A percentile compares a stretch with the other conserved stretches of the same genome.
Conservation (phyloP, 2,888 invertebrate genomes). For the Protodeltote pygarga region DNA sequence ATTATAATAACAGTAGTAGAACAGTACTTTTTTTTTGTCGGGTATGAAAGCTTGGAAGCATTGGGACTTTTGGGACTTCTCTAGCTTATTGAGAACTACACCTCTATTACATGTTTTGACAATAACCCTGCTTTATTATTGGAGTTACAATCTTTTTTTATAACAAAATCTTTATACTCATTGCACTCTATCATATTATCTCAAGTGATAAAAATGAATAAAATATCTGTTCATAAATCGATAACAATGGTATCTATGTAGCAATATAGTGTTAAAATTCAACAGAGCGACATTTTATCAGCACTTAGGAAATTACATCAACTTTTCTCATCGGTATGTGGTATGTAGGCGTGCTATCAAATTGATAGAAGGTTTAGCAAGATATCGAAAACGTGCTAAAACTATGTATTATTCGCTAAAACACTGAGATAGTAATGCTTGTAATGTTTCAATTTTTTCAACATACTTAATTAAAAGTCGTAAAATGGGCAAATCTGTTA, state of each 20-base stretch:
- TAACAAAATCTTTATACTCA: not conserved
- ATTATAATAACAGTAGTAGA: too few species aligned
- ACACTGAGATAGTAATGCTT: not conserved
- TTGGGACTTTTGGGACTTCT: too few species aligned
- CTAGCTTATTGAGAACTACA: too few species aligned
- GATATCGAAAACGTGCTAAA: slow-evolving; percentile 21
- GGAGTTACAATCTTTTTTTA: not conserved
- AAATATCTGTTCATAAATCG: slow-evolving; percentile 13
- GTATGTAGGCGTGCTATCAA: slow-evolving; percentile 29
- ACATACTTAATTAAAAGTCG: too few species aligned
- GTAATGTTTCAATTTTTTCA: too few species aligned
- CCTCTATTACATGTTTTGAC: too few species aligned
- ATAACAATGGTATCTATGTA: slow-evolving; percentile 34
- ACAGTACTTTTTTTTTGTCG: too few species aligned
- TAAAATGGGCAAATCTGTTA: too few species aligned
- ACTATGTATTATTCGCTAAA: slow-evolving; percentile 7
- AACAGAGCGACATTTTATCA: slow-evolving; percentile 51
- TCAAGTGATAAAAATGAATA: slow-evolving; percentile 7
- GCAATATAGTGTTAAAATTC: slow-evolving; percentile 36
- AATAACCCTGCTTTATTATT: too few species aligned
- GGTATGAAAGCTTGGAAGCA: too few species aligned
- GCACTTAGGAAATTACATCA: slow-evolving; percentile 55
- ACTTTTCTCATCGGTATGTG: slow-evolving; percentile 46
- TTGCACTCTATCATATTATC: slow-evolving; percentile 13
- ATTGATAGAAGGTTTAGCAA: slow-evolving; percentile 39